Base-by-base conservation (phyloP, 2,888 invertebrate genomes). In the Chloroclysta siterata region DNA sequence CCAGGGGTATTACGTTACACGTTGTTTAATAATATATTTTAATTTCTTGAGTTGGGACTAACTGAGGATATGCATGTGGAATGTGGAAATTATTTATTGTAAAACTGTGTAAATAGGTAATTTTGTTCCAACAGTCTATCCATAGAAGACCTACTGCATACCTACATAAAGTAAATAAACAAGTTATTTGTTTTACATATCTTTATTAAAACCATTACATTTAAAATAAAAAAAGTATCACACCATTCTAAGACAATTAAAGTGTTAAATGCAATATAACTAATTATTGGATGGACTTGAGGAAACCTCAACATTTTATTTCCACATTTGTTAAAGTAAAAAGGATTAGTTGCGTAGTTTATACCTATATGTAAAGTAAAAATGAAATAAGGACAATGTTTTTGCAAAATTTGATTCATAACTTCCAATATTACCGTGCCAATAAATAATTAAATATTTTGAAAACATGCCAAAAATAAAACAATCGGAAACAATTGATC, bases 141-240 rank as follows among this genome's bases (percentile, higher is more conserved):
- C 22, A 22, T 22, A 22, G 3, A 2, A 22, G 22, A 22, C 22
- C 22, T 22, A 22, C 22, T 22, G 22, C 22, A 22, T 3, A 3
- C 22, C 22, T 22, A 22, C 8, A 33, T 7, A 6, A 33, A 33
- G n/a, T n/a, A 29, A 33, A 33, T 6, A 33, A 33, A 8, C 33
- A 33, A 47, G 10, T 11, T 1, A 10, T 29, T 47, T 33, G n/a
- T 50, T 51, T 50, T 50, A 51, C 5, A 55, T 22, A 44, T 50
- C 60, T 56, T 47, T 62, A 56, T 44, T 53, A 60, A 33, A 33
- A 53, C 57, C 58, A 58, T 55, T 61, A 65, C 58, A 57, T 65
- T 65, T 58, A 46, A 56, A 55, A 58, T 61, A 51, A 53, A 48
- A 56, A 53, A 62, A 55, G 44, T 50, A 57, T 51, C 58, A 51